phyloP scores from a whole-genome alignment of 2,113 vertebrate genomes.

The Laterallus jamaicensis region DNA sequence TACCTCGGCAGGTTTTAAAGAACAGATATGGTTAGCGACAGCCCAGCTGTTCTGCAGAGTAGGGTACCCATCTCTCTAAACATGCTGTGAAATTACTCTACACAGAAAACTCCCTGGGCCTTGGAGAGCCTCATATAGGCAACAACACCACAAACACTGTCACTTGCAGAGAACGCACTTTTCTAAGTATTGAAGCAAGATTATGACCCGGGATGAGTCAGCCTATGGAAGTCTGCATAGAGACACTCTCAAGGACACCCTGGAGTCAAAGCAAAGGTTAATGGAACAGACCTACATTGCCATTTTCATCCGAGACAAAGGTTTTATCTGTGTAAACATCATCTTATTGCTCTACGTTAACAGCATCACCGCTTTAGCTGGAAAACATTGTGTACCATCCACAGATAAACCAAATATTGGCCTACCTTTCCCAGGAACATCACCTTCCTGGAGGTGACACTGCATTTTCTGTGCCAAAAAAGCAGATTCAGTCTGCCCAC shows the following conservation, averaged over 20 bases:
- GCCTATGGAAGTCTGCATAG: neutral
- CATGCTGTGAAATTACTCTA: neutral
- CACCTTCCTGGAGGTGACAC: neutral
- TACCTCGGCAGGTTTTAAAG: neutral
- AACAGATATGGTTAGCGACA: neutral
- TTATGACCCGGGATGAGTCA: neutral
- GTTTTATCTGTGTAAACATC: slow-evolving; percentile 14
- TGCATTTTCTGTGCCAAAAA: neutral
- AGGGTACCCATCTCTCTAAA: neutral
- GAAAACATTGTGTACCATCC: neutral
- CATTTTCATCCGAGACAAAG: slow-evolving; percentile 32
- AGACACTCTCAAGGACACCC: slow-evolving; percentile 60
- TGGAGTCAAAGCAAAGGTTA: slow-evolving; percentile 50
- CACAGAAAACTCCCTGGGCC: neutral
- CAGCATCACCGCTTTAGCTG: neutral
- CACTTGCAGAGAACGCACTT: neutral
- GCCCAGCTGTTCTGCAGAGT: neutral
- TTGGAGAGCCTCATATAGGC: neutral
- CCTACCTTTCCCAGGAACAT: neutral
- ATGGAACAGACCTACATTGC: slow-evolving; percentile 17
- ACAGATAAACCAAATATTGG: neutral
- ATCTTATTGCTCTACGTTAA: neutral
- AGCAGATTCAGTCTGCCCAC: neutral
- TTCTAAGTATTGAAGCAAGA: neutral
- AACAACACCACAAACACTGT: neutral